Conservation (phyloP, 1,140 invertebrate species). For the Drosophila setifemur region DNA sequence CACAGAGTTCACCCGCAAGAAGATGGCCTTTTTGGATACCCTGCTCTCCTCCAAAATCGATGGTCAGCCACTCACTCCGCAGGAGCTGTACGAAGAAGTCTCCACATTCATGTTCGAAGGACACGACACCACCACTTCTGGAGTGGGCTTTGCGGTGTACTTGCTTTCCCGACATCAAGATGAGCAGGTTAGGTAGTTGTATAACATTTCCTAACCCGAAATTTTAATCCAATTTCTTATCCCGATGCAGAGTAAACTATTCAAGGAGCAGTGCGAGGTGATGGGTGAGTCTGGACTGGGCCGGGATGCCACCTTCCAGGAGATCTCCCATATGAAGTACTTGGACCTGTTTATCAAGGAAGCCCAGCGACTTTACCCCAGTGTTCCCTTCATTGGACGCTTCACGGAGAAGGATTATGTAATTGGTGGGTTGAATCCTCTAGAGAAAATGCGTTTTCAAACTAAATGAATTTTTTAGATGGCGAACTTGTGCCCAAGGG, state of each 20-base stretch:
- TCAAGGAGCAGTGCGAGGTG: slow-evolving; percentile 83
- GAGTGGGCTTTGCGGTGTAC: slow-evolving; percentile 74
- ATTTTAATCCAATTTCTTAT: not conserved
- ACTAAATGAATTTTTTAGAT: slow-evolving; percentile 19
- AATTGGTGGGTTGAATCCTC: slow-evolving; percentile 46
- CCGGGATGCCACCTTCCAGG: slow-evolving; percentile 83
- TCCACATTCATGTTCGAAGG: slow-evolving; percentile 90
- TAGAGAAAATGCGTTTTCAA: too few species aligned
- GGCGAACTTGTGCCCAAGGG: slow-evolving; percentile 56
- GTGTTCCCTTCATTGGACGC: slow-evolving; percentile 87
- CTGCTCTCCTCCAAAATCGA: slow-evolving; percentile 82
- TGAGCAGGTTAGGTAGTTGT: slow-evolving; percentile 61
- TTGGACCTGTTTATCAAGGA: slow-evolving; percentile 87
- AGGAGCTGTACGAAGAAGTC: slow-evolving; percentile 88
- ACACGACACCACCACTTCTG: slow-evolving; percentile 82
- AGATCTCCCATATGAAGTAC: slow-evolving; percentile 87
- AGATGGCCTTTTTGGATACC: slow-evolving; percentile 73
- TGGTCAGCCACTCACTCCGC: slow-evolving; percentile 84
- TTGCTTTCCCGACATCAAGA: slow-evolving; percentile 69
- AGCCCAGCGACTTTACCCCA: slow-evolving; percentile 86
- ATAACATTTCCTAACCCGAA: not conserved
- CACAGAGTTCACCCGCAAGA: slow-evolving; percentile 56
- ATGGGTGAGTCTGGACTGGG: slow-evolving; percentile 81
- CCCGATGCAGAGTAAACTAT: slow-evolving; percentile 83
- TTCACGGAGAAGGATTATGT: slow-evolving; percentile 59